Base-by-base conservation (phyloP, 2,113 vertebrate genomes). In the Boleophthalmus pectinirostris region DNA sequence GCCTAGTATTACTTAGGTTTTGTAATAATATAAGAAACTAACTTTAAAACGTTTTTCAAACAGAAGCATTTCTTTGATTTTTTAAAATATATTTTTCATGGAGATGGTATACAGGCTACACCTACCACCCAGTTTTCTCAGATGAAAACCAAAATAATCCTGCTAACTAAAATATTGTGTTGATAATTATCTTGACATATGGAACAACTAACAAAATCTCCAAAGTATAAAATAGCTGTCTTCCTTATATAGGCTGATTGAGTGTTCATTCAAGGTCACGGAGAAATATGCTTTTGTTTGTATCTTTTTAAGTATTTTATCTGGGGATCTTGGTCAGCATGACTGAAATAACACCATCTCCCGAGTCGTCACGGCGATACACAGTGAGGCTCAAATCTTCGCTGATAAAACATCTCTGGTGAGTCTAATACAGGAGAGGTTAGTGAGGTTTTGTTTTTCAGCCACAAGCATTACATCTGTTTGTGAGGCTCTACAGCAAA, bases 381-480 rank as follows among this genome's bases (percentile, higher is more conserved):
- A 49, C 35, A 47, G 45, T 23, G 12, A 14, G 56, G 65, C 38
- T 38, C 24, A n/a, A 6, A 68, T 82, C 15, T 61, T 71, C 72
- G 54, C 29, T 71, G 53, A 18, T 75, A n/a, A 75, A 80, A 68
- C 24, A 25, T 80, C 54, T 76, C 46, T 7, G 1, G 33, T 75
- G 79, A 76, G 24, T 72, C 70, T 65, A 77, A 38, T 61, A 70
- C 74, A 69, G 70, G 47, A 25, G 79, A 68, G 64, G 73, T 68
- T 58, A 75, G 47, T 16, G 51, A 14, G 66, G 61, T 64, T 56
- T 72, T 14, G 69, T 20, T 70, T 75, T 64, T 63, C 53, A 21
- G 58, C 43, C 57, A 65, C 35, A 56, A 69, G 53, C 54, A n/a
- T 70, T 18, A 66, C 18, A 68, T 74, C 33, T 58, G 66, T 70